Base-by-base conservation (phyloP, 2,888 invertebrate genomes). In the Eremobia ochroleuca region DNA sequence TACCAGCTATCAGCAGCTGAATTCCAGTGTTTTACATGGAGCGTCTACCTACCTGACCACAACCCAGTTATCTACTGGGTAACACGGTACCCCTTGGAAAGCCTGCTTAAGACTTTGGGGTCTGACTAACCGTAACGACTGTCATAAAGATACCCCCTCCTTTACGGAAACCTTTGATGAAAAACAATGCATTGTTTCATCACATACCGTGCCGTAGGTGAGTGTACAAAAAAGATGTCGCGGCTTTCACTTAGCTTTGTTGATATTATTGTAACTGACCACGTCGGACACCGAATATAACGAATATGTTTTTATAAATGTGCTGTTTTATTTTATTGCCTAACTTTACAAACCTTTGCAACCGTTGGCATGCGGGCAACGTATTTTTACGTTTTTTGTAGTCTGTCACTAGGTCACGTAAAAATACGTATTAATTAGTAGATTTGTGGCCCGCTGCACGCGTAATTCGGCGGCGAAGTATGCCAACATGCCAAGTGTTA, bases 231-330 rank as follows among this genome's bases (percentile, higher is more conserved):
- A 59, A 76, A 58, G 71, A 71, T 78, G 80, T 61, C 74, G 66
- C 86, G 77, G 85, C 70, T 78, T 88, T 81, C 85, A 85, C 85
- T 58, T 88, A 85, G 90, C 90, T 91, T 92, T 87, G 90, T 91
- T 90, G 91, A 88, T 87, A 87, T 85, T 90, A 89, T 86, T 85
- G 76, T 86, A 88, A 85, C 77, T 85, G 85, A 86, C 80, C 62
- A 71, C 80, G 78, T 85, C 66, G 78, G 85, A 91, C 90, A 91
- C 88, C 87, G 88, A 93, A 92, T 93, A 92, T 92, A 92, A 90
- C 85, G 83, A 90, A 82, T 92, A 92, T 92, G 92, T 93, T 93
- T 93, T 92, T 92, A 91, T 91, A 91, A 70, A 73, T 58, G 5
- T 18, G 37, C 73, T 65, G 86, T 92, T 92, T 92, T 83, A 90